Evolutionary conservation across 2,888 invertebrate genomes (phyloP).

Genomic region (Drosophila neotestacea): DNA sequence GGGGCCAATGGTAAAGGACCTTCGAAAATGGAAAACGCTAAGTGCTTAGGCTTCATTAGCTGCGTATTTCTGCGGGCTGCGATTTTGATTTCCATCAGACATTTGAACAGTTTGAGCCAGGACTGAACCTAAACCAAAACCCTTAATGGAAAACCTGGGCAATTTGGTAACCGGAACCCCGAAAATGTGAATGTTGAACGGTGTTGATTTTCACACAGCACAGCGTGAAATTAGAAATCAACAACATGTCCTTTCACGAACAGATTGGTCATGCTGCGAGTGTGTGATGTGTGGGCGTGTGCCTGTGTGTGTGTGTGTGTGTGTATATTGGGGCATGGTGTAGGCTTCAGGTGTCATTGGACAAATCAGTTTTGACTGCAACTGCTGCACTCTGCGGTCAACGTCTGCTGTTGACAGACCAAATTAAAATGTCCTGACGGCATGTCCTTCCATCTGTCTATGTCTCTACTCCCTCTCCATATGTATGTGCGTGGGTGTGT

Average conservation of each 20-base stretch:
- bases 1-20: neutral
- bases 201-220: constrained; percentile 82
- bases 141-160: neutral
- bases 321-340: neutral
- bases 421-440: constrained; percentile 80
- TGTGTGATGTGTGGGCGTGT: neutral
- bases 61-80: constrained; percentile 75
- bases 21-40: constrained; percentile 8
- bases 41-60: constrained; percentile 64
- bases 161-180: constrained; percentile 10
- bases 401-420: constrained; percentile 80
- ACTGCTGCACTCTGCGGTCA: constrained; percentile 42
- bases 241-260: constrained; percentile 64
- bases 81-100: constrained; percentile 44
- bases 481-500: constrained; percentile 27
- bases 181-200: constrained; percentile 44
- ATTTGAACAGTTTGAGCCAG: constrained; percentile 4
- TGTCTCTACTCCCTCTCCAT: neutral
- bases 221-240: constrained; percentile 82
- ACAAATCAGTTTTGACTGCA: constrained; percentile 58
- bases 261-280: constrained; percentile 22
- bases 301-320: neutral
- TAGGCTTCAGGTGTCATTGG: constrained; percentile 67
- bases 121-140: neutral
- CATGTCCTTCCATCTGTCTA: constrained; percentile 56